These are phyloP conservation scores for Radopholus similis DNA, from an alignment of 1,140 invertebrate species.

Conservation along the genomic window DNA sequence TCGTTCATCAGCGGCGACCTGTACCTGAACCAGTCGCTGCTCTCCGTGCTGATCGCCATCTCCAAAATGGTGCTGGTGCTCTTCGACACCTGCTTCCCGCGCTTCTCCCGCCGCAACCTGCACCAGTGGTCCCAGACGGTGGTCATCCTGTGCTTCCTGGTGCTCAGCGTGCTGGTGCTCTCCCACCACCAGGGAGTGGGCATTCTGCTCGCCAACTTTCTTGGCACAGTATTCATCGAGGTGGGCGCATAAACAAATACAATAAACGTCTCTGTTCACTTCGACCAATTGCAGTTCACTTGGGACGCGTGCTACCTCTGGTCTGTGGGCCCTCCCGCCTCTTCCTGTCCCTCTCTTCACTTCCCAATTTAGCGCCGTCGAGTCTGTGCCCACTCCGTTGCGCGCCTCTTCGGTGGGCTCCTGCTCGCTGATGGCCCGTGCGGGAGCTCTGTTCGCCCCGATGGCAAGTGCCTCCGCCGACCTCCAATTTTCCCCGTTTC, in stretches of 20 bases:
- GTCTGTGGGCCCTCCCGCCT: background rate
- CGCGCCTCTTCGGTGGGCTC: constrained; percentile 23
- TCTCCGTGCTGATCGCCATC: constrained; percentile 52
- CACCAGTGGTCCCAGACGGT: constrained; percentile 50
- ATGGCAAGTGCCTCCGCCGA: no score
- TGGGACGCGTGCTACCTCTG: constrained; percentile 58
- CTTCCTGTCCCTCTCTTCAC: background rate
- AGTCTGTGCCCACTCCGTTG: constrained; percentile 4
- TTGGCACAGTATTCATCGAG: constrained; percentile 53
- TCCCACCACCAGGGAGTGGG: constrained; percentile 42
- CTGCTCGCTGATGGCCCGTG: constrained; percentile 53
- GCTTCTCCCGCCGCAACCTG: constrained; percentile 48
- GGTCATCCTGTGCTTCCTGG: constrained; percentile 53
- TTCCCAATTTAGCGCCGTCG: constrained; percentile 9
- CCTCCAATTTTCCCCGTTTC: constrained; percentile 14
- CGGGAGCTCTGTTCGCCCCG: constrained; percentile 52
- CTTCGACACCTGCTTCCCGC: constrained; percentile 35
- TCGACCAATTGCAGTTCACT: background rate
- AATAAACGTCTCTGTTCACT: background rate
- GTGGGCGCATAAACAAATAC: no score
- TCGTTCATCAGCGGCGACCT: constrained; percentile 51
- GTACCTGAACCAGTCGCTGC: constrained; percentile 51
- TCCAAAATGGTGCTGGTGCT: constrained; percentile 53
- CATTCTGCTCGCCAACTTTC: constrained; percentile 53
- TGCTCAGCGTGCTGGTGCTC: constrained; percentile 45